phyloP scores from a whole-genome alignment of 1,140 invertebrate species.

The Glomeris maerens region DNA sequence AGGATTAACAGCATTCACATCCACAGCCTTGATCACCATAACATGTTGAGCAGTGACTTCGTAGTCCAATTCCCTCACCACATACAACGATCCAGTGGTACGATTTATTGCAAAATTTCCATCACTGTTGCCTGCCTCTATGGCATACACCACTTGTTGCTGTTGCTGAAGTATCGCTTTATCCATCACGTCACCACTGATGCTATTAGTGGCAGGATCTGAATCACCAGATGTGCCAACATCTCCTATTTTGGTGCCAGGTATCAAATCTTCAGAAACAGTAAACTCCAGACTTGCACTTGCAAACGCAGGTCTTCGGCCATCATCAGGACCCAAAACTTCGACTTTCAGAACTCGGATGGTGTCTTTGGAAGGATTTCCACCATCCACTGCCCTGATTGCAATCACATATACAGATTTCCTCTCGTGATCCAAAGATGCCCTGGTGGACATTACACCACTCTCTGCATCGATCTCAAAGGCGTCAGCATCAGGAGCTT shows the following conservation, averaged over 20 bases:
- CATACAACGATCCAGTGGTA: conserved; percentile 64
- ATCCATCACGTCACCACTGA: too few relatives aligned
- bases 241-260: conserved; percentile 61
- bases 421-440: conserved; percentile 78
- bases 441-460: conserved; percentile 73
- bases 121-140: conserved; percentile 46
- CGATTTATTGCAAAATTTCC: conserved; percentile 78
- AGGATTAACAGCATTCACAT: conserved; percentile 72
- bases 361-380: conserved; percentile 60
- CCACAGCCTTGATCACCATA: conserved; percentile 72
- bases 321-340: conserved; percentile 79
- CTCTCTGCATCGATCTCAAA: conserved; percentile 73
- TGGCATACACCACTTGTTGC: conserved; percentile 67
- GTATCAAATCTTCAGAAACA: conserved; percentile 59
- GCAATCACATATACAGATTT: conserved; percentile 68
- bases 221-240: conserved; percentile 57
- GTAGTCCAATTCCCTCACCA: conserved; percentile 65
- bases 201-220: conserved; percentile 35
- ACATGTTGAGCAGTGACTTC: conserved; percentile 68
- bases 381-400: conserved; percentile 71
- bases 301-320: conserved; percentile 75
- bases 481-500: conserved; percentile 63
- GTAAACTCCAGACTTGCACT: conserved; percentile 76
- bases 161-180: too few relatives aligned
- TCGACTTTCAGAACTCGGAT: conserved; percentile 67